phyloP scores from a whole-genome alignment of 64 coral and sea anemone species.

The Platygyra sinensis region DNA sequence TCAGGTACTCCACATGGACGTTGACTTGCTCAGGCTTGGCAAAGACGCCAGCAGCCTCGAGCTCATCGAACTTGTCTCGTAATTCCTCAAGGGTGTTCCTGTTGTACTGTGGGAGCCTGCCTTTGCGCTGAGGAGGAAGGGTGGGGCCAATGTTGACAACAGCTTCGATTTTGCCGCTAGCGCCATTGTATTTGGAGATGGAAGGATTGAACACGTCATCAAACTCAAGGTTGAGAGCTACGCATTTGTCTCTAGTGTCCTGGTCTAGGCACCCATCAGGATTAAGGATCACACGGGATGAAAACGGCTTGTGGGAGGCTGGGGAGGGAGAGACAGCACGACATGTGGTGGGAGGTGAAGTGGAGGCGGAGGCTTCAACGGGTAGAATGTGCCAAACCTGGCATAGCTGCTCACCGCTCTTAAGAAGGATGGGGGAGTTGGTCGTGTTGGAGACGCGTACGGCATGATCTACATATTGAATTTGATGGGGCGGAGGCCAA shows the following conservation, averaged over 20 bases:
- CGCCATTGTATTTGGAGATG: too few relatives aligned
- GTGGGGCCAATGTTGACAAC: constrained; percentile 37
- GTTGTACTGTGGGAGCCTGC: constrained; percentile 49
- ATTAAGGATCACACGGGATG: too few relatives aligned
- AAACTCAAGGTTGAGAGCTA: not conserved
- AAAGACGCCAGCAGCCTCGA: too few relatives aligned
- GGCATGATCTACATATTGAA: constrained; percentile 28
- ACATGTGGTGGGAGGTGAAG: too few relatives aligned
- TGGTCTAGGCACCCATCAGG: constrained; percentile 13
- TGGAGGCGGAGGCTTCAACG: not conserved
- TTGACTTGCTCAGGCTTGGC: too few relatives aligned
- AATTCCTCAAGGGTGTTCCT: constrained; percentile 38
- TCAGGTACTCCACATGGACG: constrained; percentile 22
- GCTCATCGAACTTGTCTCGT: too few relatives aligned
- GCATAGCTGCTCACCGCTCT: constrained; percentile 30
- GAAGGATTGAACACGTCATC: too few relatives aligned
- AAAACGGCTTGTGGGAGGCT: constrained; percentile 2
- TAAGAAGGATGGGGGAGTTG: constrained; percentile 6
- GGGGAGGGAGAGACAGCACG: not conserved
- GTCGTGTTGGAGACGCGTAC: constrained; percentile 30
- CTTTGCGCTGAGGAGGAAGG: too few relatives aligned
- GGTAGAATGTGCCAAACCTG: constrained; percentile 4
- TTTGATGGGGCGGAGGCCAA: not conserved
- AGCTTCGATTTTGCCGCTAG: not conserved
- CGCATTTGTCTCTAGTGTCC: not conserved